Evolutionary conservation across 2,888 invertebrate species (phyloP).

Genomic region (Cheilosia variabilis): DNA sequence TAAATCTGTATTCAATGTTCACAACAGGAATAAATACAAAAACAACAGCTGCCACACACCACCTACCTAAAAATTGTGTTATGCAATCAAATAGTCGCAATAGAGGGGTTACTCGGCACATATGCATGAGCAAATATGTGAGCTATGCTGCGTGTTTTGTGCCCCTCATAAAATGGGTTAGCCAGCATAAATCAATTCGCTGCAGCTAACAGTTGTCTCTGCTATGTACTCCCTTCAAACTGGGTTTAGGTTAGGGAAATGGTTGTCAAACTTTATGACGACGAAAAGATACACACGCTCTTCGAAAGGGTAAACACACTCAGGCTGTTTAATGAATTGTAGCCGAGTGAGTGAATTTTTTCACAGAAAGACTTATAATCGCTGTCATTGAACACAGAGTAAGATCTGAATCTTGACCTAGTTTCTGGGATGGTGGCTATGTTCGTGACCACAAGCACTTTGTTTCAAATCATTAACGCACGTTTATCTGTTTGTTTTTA

Average conservation of each 20-base stretch:
- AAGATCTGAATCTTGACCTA: background rate
- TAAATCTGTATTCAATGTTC: constrained; percentile 46
- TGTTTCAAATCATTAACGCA: background rate
- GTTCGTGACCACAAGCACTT: constrained; percentile 1
- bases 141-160: constrained; percentile 58
- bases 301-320: constrained; percentile 3
- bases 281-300: background rate
- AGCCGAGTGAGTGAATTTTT: background rate
- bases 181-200: constrained; percentile 66
- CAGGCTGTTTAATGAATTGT: background rate
- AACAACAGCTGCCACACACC: constrained; percentile 31
- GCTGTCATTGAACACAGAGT: background rate
- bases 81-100: constrained; percentile 50
- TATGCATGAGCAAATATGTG: constrained; percentile 63
- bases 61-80: constrained; percentile 54
- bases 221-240: background rate
- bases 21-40: constrained; percentile 18
- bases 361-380: background rate
- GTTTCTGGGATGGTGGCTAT: background rate
- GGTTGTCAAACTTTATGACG: constrained; percentile 1
- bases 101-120: constrained; percentile 6
- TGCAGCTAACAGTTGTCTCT: constrained; percentile 5
- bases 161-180: constrained; percentile 57
- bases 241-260: constrained; percentile 10
- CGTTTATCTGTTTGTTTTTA: background rate